phyloP scores from a whole-genome alignment of 2,113 vertebrate genomes.

The Aspidoscelis tigris region DNA sequence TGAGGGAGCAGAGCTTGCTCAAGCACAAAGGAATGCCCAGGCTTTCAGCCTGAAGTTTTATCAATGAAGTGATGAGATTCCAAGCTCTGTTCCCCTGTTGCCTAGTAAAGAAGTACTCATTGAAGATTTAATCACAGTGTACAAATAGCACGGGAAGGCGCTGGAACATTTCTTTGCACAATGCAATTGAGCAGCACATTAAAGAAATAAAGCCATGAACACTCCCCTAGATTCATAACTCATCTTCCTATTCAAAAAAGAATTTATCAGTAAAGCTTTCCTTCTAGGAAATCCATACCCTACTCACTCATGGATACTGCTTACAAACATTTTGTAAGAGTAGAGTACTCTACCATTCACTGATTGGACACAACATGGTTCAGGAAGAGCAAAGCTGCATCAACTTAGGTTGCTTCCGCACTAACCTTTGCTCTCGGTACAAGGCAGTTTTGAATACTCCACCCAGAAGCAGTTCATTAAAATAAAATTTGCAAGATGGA shows the following conservation, averaged over 20 bases:
- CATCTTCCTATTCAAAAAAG: slow-evolving; percentile 6
- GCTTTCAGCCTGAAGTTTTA: slow-evolving; percentile 66
- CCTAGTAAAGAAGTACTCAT: slow-evolving; percentile 68
- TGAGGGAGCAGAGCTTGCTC: slow-evolving; percentile 61
- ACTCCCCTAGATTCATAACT: neutral
- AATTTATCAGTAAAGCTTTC: slow-evolving; percentile 9
- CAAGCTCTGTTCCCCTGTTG: slow-evolving; percentile 74
- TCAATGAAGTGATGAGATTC: slow-evolving; percentile 80
- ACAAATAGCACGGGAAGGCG: slow-evolving; percentile 57
- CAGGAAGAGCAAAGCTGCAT: no score
- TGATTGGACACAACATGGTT: neutral
- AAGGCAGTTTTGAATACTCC: no score
- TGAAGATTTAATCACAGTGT: slow-evolving; percentile 64
- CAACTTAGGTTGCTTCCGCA: no score
- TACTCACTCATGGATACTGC: neutral
- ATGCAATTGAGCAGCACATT: slow-evolving; percentile 51
- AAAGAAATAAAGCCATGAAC: slow-evolving; percentile 39
- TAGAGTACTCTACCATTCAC: rapidly evolving
- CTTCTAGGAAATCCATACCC: slow-evolving; percentile 25
- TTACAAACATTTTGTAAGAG: neutral
- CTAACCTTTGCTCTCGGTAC: no score
- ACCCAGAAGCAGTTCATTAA: no score
- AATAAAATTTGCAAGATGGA: no score
- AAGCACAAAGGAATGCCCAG: slow-evolving; percentile 70
- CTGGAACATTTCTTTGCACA: slow-evolving; percentile 26